Conservation (phyloP, 1,140 invertebrate genomes). For the Scaptodrosophila lebanonensis region DNA sequence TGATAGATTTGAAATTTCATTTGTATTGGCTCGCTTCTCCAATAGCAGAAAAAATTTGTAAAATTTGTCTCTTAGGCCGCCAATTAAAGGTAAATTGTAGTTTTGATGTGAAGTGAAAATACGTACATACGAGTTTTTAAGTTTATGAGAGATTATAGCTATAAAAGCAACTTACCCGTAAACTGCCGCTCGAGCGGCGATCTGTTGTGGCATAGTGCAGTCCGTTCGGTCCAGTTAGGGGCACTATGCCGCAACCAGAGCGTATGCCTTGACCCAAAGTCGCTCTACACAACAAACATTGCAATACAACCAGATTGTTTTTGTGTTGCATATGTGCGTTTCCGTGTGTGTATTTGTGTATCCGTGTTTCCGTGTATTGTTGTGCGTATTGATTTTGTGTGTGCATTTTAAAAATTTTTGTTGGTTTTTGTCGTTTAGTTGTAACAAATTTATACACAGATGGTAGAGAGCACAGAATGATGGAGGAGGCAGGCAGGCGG, state of each 20-base stretch:
- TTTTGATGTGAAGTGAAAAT: slow-evolving; percentile 1
- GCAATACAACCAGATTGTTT: slow-evolving; percentile 68
- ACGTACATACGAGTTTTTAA: neutral
- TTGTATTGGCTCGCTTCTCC: no score
- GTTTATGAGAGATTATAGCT: slow-evolving; percentile 1
- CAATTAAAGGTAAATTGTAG: slow-evolving; percentile 9
- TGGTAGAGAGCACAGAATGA: slow-evolving; percentile 24
- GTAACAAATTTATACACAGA: slow-evolving; percentile 46
- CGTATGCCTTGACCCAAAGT: slow-evolving; percentile 82
- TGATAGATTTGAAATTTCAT: neutral
- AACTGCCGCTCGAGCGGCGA: slow-evolving; percentile 77
- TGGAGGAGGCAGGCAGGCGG: slow-evolving; percentile 23
- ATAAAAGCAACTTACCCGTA: slow-evolving; percentile 77
- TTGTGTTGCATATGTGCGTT: slow-evolving; percentile 25
- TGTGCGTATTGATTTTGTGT: slow-evolving; percentile 26
- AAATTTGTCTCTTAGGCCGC: slow-evolving; percentile 4
- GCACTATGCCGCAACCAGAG: slow-evolving; percentile 78
- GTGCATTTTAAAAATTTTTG: slow-evolving; percentile 42
- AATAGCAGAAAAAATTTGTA: no score
- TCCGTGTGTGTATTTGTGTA: slow-evolving; percentile 21
- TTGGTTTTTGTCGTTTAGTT: slow-evolving; percentile 41
- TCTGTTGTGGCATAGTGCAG: slow-evolving; percentile 73
- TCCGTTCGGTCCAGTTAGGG: slow-evolving; percentile 78
- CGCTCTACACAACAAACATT: slow-evolving; percentile 79
- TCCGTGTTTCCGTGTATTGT: slow-evolving; percentile 31